Evolutionary conservation across 2,113 vertebrate genomes (phyloP).

Genomic region (Melanocharis versteri): DNA sequence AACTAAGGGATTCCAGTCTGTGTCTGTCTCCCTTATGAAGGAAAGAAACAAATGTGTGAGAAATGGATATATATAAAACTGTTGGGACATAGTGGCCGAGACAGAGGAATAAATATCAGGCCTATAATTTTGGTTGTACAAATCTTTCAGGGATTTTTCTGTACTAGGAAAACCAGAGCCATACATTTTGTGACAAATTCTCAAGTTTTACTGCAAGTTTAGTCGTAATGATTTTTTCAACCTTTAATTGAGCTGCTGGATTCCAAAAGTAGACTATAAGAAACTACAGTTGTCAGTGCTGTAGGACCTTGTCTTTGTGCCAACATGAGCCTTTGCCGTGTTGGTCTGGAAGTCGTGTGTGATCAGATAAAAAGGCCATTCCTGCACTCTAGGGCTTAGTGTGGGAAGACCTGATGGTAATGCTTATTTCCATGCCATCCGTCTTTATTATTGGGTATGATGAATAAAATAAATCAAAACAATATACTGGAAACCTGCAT

Average conservation of each 20-base stretch:
- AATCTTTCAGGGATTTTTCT: neutral
- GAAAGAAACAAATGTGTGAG: neutral
- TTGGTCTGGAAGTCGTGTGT: neutral
- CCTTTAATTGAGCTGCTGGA: neutral
- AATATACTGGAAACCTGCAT: neutral
- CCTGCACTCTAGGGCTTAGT: neutral
- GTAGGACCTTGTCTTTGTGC: neutral
- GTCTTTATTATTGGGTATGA: neutral
- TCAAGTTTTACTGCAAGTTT: neutral
- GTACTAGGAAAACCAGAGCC: neutral
- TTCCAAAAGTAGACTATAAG: neutral
- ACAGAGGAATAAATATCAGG: neutral
- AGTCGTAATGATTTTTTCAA: neutral
- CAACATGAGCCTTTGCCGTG: neutral
- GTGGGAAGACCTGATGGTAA: neutral
- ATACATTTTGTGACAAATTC: neutral
- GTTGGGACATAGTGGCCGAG: neutral
- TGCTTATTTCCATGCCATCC: neutral
- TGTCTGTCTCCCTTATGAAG: neutral
- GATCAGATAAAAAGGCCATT: neutral
- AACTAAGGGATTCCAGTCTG: neutral
- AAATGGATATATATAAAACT: neutral
- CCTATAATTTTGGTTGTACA: neutral
- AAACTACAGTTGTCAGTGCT: neutral
- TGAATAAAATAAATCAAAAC: neutral